phyloP scores from a whole-genome alignment of 2,888 invertebrate genomes.

The Orgyia antiqua region DNA sequence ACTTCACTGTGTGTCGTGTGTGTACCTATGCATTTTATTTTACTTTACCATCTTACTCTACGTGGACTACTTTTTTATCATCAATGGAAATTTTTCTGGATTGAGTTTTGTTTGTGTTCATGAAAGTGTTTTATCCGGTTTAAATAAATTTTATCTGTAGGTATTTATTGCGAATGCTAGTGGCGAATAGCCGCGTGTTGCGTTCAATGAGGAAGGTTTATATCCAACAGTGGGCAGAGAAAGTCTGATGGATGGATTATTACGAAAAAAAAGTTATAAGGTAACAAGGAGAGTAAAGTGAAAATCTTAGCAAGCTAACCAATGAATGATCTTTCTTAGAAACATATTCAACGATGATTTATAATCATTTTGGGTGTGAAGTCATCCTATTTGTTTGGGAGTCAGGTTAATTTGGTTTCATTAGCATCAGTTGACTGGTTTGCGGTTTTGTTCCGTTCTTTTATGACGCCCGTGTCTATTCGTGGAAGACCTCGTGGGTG shows the following conservation, averaged over 20 bases:
- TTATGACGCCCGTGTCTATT: conserved; percentile 59
- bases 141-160: no score
- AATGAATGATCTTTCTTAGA: no score
- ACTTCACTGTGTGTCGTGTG: no score
- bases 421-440: conserved; percentile 48
- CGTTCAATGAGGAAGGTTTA: no score
- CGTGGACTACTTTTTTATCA: conserved; percentile 9
- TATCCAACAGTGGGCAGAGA: no score
- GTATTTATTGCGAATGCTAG: no score
- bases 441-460: conserved; percentile 52
- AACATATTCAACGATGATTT: conserved; percentile 15
- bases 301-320: no score
- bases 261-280: no score
- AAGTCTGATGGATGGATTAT: no score
- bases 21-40: conserved; percentile 29
- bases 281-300: no score
- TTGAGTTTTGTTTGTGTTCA: background rate
- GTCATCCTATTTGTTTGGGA: conserved; percentile 39
- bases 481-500: conserved; percentile 53
- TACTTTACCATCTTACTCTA: conserved; percentile 22
- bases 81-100: no score
- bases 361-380: conserved; percentile 23
- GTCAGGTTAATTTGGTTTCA: conserved; percentile 50
- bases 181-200: no score
- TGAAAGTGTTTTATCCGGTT: background rate